phyloP scores from a whole-genome alignment of 2,888 invertebrate species.

The Drosophila subquinaria region DNA sequence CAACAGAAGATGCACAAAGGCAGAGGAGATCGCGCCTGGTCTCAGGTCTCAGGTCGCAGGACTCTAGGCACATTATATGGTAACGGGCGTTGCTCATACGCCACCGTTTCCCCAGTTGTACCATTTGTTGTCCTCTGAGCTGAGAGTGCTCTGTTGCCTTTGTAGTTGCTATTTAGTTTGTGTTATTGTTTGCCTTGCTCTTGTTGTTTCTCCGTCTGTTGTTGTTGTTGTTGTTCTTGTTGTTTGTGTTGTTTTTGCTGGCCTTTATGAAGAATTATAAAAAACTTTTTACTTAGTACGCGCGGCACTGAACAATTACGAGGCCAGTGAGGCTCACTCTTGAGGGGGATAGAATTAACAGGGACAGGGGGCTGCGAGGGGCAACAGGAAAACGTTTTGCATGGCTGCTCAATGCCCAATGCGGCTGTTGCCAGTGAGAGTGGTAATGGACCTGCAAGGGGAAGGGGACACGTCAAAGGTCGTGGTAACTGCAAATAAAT shows the following conservation, averaged over 20 bases:
- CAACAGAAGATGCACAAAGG: conserved; percentile 4
- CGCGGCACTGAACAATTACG: conserved; percentile 66
- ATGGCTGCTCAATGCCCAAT: conserved; percentile 41
- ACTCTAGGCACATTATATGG: conserved; percentile 49
- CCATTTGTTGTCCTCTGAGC: conserved; percentile 47
- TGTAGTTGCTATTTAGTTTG: conserved; percentile 48
- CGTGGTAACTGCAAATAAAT: conserved; percentile 58
- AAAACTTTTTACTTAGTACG: conserved; percentile 77
- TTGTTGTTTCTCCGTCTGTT: conserved; percentile 19
- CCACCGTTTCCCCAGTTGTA: conserved; percentile 63
- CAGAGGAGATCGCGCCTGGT: conserved; percentile 4
- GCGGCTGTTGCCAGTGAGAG: conserved; percentile 19
- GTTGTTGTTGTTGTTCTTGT: conserved; percentile 11
- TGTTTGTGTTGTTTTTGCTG: conserved; percentile 27
- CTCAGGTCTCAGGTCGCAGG: conserved; percentile 19
- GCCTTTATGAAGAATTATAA: conserved; percentile 74
- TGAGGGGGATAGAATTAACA: neutral
- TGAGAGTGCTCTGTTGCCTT: conserved; percentile 30
- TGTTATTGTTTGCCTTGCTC: conserved; percentile 40
- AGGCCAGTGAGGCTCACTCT: conserved; percentile 43
- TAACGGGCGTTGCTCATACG: conserved; percentile 59
- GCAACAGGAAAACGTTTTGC: conserved; percentile 22
- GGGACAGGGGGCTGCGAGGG: neutral
- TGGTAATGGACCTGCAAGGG: too few relatives aligned
- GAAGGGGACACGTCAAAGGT: conserved; percentile 1